Evolutionary conservation across 23 tunicate species (phyloP), one percentile per base, ranked within the genome.

Genomic region (Phallusia fumigata): DNA sequence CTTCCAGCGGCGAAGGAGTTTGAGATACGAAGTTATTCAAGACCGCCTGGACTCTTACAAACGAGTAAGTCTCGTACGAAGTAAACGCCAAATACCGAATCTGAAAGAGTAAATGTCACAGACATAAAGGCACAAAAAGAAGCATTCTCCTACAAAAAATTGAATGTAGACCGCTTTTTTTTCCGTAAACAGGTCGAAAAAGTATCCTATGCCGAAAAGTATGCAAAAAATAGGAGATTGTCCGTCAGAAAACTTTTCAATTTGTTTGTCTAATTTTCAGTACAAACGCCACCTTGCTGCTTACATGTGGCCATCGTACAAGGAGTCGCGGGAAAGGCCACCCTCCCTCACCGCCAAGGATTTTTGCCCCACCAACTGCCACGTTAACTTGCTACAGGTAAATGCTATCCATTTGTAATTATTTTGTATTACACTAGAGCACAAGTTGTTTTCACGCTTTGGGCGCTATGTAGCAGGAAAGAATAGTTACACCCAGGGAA

Each of bases 301-400:
- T 0, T 94, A 89, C 83, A 94, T 94, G 98, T 94, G 98, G 98
- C 98, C 98, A 34, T 94, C 98, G 19, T 94, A 94, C 88, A 94
- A 94, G 69, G 88, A 94, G 65, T 45, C 90, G 0, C 36, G 65
- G 16, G 95, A 89, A 28, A 64, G 82, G 36, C 85, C 87, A 11
- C 40, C 83, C 19, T 30, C 65, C 6, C 36, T 76, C 24, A 52
- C 84, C 31, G 98, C 98, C 36, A 94, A 94, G 82, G 98, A 94
- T 69, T 94, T 94, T 69, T 94, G 98, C 40, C 98, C 98, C 22
- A 94, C 98, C 0, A 94, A 94, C 82, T 94, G 98, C 81, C 98
- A 94, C 36, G 80, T 94, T 36, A 94, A 94, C 75, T 36, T 85
- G 2, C 79, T 94, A 85, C 93, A 91, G 89, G 98, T 89, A 83